A percentile compares a stretch with the other conserved stretches of the same genome.
phyloP scores from a whole-genome alignment of 1,140 invertebrate genomes.

The Thaumatotibia leucotreta region DNA sequence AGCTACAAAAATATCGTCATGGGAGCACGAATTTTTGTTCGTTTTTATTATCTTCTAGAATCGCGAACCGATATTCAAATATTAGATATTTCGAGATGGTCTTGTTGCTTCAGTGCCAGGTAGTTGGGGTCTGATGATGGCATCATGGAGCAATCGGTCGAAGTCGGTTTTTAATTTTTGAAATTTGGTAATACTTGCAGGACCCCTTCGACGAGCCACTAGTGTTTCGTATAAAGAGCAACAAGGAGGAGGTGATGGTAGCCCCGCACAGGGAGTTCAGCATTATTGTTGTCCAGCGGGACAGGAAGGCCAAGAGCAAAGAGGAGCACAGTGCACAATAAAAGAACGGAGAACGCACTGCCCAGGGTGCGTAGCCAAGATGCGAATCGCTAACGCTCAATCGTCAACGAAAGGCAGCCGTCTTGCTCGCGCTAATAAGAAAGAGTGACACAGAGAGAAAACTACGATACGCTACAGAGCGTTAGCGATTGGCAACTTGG shows the following conservation, averaged over 20 bases:
- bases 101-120: too few relatives aligned
- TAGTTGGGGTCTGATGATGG: not conserved
- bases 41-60: too few relatives aligned
- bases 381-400: not conserved
- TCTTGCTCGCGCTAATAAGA: not conserved
- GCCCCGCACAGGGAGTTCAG: constrained; percentile 52
- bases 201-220: constrained; percentile 55
- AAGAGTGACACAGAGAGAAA: too few relatives aligned
- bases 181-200: constrained; percentile 22
- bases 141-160: too few relatives aligned
- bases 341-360: not conserved
- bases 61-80: too few relatives aligned
- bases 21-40: too few relatives aligned
- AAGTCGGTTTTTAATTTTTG: too few relatives aligned
- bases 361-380: not conserved
- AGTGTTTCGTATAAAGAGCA: constrained; percentile 47
- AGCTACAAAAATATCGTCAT: too few relatives aligned
- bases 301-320: constrained; percentile 25
- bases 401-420: too few relatives aligned
- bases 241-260: constrained; percentile 53
- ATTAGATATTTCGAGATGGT: too few relatives aligned
- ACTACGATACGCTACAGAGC: too few relatives aligned
- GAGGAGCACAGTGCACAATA: not conserved
- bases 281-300: constrained; percentile 52
- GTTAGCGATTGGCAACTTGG: too few relatives aligned